Conservation (phyloP, 2,113 vertebrate genomes). For the Elanus axillaris region DNA sequence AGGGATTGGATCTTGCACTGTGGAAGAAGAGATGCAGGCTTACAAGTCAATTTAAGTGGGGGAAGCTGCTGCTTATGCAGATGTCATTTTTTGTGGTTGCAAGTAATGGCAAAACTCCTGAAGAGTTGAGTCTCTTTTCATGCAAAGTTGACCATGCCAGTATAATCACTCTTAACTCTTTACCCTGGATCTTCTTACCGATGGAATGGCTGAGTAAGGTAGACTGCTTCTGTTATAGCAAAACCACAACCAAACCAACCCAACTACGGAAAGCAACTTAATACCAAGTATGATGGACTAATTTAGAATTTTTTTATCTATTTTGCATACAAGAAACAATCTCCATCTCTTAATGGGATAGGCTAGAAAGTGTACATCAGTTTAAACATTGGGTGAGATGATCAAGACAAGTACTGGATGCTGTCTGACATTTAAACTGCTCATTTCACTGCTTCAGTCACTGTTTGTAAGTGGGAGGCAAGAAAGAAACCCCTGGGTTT, state of each 20-base stretch:
- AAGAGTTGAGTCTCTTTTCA: background rate
- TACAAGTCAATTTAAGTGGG: background rate
- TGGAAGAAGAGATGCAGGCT: background rate
- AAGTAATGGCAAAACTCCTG: background rate
- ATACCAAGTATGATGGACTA: background rate
- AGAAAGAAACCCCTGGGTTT: background rate
- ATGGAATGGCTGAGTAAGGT: background rate
- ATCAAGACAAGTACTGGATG: background rate
- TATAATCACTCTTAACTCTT: background rate
- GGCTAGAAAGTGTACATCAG: background rate
- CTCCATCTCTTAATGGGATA: background rate
- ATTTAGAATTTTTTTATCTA: background rate
- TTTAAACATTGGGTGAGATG: background rate
- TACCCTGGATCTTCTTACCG: background rate
- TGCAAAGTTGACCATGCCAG: background rate
- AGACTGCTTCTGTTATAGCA: background rate
- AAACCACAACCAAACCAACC: background rate
- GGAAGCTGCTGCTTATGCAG: background rate
- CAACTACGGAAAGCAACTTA: background rate
- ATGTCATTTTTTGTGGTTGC: background rate
- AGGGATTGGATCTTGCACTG: background rate
- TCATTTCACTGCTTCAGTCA: background rate
- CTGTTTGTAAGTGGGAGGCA: background rate
- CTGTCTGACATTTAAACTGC: background rate
- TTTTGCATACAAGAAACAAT: background rate